These are phyloP conservation scores for Ctenosaura bakeri DNA, from an alignment of 2,797 vertebrate genomes.

Conservation along the genomic window DNA sequence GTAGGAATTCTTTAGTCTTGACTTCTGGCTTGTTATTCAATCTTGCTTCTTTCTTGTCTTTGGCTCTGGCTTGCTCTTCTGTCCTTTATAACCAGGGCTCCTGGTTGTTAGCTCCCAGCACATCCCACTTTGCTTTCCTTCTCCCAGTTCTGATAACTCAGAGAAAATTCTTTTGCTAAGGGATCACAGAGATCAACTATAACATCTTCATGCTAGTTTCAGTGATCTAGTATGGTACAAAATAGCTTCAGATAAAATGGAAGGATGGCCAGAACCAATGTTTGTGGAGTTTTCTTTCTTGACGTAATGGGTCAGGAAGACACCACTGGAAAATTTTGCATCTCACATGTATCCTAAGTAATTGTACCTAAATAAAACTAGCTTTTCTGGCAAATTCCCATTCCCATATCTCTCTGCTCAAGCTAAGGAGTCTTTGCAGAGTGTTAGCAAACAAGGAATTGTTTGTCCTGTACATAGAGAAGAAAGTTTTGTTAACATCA, in stretches of 20 bases:
- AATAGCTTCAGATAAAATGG: constrained; percentile 40
- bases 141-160: background rate
- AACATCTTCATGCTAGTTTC: background rate
- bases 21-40: background rate
- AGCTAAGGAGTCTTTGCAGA: constrained; percentile 43
- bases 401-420: constrained; percentile 8
- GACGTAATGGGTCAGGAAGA: background rate
- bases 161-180: background rate
- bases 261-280: constrained; percentile 59
- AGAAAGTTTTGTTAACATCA: constrained; percentile 1
- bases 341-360: background rate
- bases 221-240: background rate
- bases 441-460: background rate
- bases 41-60: background rate
- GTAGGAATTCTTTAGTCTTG: background rate
- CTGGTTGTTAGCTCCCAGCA: background rate
- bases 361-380: constrained; percentile 40
- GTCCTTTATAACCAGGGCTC: background rate
- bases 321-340: background rate
- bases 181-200: background rate
- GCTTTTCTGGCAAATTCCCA: constrained; percentile 40
- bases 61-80: background rate
- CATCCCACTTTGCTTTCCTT: background rate
- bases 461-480: constrained; percentile 53
- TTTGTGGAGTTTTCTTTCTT: background rate